Conservation (phyloP, 2,797 vertebrate species). For the Pipistrellus nathusii region DNA sequence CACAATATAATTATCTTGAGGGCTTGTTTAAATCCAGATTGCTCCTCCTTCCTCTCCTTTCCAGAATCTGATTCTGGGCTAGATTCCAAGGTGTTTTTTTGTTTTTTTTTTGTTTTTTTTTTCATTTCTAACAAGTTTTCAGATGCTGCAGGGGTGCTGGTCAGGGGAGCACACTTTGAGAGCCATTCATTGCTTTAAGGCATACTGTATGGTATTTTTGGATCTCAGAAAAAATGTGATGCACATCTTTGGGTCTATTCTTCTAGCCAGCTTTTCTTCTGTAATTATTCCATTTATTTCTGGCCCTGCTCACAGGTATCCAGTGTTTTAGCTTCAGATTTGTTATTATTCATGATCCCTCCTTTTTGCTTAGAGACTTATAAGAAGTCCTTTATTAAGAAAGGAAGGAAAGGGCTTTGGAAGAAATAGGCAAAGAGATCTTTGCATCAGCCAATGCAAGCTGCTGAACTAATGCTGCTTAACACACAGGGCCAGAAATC, state of each 20-base stretch:
- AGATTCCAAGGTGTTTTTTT: not conserved
- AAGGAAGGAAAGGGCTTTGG: not conserved
- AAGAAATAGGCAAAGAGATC: not conserved
- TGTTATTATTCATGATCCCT: not conserved
- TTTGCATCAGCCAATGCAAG: not conserved
- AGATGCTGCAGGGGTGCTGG: not conserved
- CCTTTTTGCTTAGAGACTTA: not conserved
- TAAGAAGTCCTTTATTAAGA: not conserved
- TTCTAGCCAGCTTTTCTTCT: not conserved
- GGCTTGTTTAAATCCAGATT: not conserved
- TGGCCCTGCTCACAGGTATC: not conserved
- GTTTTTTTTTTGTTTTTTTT: no score
- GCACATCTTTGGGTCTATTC: not conserved
- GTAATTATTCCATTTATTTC: not conserved
- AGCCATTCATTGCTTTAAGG: not conserved
- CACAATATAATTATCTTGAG: not conserved
- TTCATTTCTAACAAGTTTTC: not conserved
- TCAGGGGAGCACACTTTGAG: not conserved
- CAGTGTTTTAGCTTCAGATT: not conserved
- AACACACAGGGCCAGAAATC: not conserved
- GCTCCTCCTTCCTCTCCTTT: fast-evolving
- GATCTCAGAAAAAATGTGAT: not conserved
- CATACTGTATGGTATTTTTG: not conserved
- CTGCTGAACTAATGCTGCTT: not conserved
- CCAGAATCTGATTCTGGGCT: not conserved